Evolutionary conservation across 2,888 invertebrate species (phyloP).

Genomic region (Zonitis immaculata): DNA sequence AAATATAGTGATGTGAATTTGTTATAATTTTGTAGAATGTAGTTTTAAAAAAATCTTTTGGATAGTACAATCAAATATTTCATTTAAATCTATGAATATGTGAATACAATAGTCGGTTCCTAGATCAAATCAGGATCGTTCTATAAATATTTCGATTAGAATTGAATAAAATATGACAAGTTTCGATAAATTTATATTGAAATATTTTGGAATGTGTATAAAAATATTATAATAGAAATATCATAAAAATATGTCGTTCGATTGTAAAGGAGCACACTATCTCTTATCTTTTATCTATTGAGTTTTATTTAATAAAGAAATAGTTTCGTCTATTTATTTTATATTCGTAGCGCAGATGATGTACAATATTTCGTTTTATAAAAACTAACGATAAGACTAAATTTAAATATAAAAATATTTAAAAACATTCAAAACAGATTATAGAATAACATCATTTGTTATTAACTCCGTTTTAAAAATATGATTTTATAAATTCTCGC

Average conservation of each 20-base stretch:
- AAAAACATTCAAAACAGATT: not conserved
- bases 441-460: not conserved
- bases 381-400: too few relatives aligned
- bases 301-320: conserved; percentile 18
- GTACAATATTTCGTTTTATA: conserved; percentile 5
- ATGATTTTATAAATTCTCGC: not conserved
- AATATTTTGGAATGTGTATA: too few relatives aligned
- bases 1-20: too few relatives aligned
- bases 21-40: too few relatives aligned
- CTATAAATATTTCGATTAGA: too few relatives aligned
- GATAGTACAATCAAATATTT: too few relatives aligned
- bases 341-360: conserved; percentile 8
- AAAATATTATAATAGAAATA: not conserved
- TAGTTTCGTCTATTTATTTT: conserved; percentile 5
- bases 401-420: conserved; percentile 6
- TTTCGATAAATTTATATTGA: too few relatives aligned
- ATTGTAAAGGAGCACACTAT: conserved; percentile 8
- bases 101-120: too few relatives aligned
- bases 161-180: too few relatives aligned
- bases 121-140: too few relatives aligned
- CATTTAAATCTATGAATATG: too few relatives aligned
- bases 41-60: too few relatives aligned
- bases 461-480: not conserved
- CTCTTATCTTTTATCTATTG: conserved; percentile 12
- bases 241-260: conserved; percentile 10